Evolutionary conservation across 2,888 invertebrate species (phyloP).

Genomic region (Drosophila setosimentum): DNA sequence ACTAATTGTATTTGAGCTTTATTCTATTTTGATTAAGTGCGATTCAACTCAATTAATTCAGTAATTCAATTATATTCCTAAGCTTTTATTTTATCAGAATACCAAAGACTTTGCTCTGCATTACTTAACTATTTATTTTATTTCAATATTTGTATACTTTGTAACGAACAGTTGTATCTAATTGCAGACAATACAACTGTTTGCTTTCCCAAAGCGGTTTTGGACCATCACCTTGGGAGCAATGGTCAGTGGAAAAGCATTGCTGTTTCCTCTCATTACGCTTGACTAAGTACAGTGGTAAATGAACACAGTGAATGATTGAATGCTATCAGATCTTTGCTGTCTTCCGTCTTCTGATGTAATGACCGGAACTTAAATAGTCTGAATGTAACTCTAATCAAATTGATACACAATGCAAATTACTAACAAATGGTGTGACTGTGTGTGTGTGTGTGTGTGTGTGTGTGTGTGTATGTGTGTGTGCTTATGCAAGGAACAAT

Average conservation of each 20-base stretch:
- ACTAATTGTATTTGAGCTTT: conserved; percentile 2
- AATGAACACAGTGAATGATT: conserved; percentile 22
- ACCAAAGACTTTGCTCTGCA: neutral
- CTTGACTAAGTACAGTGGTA: conserved; percentile 5
- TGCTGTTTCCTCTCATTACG: neutral
- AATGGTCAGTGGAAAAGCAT: neutral
- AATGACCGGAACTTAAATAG: conserved; percentile 23
- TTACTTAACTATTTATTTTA: neutral
- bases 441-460: neutral
- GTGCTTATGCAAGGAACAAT: neutral
- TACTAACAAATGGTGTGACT: neutral
- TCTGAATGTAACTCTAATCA: conserved; percentile 39
- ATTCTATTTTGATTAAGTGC: neutral
- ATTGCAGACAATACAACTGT: neutral
- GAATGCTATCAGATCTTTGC: conserved; percentile 13
- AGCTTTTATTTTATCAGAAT: neutral
- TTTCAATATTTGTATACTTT: neutral
- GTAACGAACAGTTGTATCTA: neutral
- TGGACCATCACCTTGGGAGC: neutral
- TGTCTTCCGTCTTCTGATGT: conserved; percentile 14
- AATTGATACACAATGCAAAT: conserved; percentile 46
- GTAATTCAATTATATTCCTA: neutral
- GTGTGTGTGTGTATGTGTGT: neutral
- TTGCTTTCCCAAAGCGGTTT: neutral
- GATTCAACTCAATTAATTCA: neutral